phyloP scores from a whole-genome alignment of 2,113 vertebrate species.

The Apeltes quadracus region DNA sequence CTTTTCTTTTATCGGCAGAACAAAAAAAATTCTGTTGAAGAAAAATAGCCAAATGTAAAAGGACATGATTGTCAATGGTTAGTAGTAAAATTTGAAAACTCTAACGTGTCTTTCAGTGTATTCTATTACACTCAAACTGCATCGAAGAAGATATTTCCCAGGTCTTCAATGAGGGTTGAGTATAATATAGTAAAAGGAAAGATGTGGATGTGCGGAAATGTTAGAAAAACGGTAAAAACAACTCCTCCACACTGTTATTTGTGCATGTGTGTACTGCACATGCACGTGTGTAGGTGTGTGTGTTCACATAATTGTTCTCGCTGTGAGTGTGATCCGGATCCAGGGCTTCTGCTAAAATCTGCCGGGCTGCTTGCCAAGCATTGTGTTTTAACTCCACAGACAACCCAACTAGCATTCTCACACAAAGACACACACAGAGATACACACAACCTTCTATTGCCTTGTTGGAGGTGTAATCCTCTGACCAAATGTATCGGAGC shows the following conservation, averaged over 20 bases:
- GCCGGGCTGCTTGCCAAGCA: constrained; percentile 48
- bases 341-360: constrained; percentile 56
- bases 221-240: constrained; percentile 15
- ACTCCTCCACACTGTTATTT: constrained; percentile 40
- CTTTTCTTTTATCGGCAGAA: background rate
- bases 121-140: background rate
- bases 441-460: constrained; percentile 17
- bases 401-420: constrained; percentile 1
- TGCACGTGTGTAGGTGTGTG: constrained; percentile 43
- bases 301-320: constrained; percentile 39
- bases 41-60: background rate
- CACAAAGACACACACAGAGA: constrained; percentile 18
- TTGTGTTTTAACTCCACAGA: constrained; percentile 46
- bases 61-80: background rate
- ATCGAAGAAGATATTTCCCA: background rate
- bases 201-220: background rate
- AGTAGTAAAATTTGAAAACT: background rate
- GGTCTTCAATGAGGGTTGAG: background rate
- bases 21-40: background rate
- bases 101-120: background rate
- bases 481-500: constrained; percentile 12
- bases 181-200: background rate
- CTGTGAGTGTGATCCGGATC: constrained; percentile 42
- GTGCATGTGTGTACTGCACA: constrained; percentile 23
- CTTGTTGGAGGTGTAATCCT: background rate